Conservation (phyloP, 2,113 vertebrate species). For the Delphinus delphis region DNA sequence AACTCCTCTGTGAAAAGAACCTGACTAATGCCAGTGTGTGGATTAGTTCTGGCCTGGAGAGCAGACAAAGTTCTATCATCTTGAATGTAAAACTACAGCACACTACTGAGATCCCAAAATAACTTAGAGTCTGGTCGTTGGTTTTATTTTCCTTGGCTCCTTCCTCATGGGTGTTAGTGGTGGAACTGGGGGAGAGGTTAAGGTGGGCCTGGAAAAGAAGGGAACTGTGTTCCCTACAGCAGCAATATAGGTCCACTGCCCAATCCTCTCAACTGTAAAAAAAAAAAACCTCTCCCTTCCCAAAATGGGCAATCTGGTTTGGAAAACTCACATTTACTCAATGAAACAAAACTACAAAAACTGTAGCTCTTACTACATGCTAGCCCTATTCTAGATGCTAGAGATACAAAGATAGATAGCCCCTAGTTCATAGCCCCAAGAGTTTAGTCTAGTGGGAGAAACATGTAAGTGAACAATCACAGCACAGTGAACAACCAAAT, state of each 20-base stretch:
- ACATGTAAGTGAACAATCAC: not conserved
- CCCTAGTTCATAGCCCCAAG: not conserved
- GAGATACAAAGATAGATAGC: not conserved
- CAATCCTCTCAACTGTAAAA: not conserved
- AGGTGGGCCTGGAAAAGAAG: not conserved
- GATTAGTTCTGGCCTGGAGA: not conserved
- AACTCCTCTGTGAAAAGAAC: not conserved
- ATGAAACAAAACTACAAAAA: not conserved
- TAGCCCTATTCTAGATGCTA: not conserved
- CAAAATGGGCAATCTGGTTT: not conserved
- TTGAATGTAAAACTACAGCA: not conserved
- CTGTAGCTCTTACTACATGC: not conserved
- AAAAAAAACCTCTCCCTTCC: not conserved
- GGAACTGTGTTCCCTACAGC: not conserved
- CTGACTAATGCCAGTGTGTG: not conserved
- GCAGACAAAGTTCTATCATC: not conserved
- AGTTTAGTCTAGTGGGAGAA: not conserved
- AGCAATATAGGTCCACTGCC: not conserved
- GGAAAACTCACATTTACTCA: not conserved
- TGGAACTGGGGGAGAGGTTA: not conserved
- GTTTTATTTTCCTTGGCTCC: not conserved
- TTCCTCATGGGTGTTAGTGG: not conserved
- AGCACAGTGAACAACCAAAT: not conserved
- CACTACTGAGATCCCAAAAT: not conserved
- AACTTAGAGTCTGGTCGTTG: not conserved